Conservation (phyloP, 2,888 invertebrate genomes). For the Ormyrus pomaceus region DNA sequence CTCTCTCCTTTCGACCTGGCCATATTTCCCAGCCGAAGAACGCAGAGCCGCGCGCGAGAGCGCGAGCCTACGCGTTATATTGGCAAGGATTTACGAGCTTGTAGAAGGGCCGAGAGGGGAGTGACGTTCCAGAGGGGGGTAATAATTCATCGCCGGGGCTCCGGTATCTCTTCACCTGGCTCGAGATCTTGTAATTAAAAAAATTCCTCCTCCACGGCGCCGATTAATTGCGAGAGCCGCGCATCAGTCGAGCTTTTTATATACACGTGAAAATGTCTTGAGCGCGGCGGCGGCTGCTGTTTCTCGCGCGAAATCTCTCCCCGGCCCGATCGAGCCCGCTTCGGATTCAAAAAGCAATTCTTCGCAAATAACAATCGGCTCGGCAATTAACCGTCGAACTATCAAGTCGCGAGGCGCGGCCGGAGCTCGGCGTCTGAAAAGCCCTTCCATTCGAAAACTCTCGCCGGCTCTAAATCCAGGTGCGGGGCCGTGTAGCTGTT, state of each 20-base stretch:
- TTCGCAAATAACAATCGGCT: too few species aligned
- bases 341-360: too few species aligned
- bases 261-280: not conserved
- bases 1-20: too few species aligned
- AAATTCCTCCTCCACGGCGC: not conserved
- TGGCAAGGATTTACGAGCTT: conserved; percentile 33
- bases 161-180: not conserved
- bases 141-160: conserved; percentile 31
- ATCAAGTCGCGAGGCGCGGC: too few species aligned
- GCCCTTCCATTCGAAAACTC: too few species aligned
- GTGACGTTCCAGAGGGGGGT: not conserved
- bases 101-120: not conserved
- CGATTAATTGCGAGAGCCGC: conserved; percentile 5
- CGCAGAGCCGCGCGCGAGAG: not conserved
- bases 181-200: conserved; percentile 22
- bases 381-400: too few species aligned
- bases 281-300: not conserved
- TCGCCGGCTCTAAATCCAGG: too few species aligned
- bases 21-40: not conserved
- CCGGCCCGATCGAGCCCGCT: too few species aligned
- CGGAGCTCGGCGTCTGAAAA: too few species aligned
- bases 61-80: conserved; percentile 5
- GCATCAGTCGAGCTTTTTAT: not conserved
- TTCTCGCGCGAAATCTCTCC: too few species aligned
- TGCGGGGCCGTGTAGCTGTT: too few species aligned